These are phyloP conservation scores for Drosophila formosana DNA, from an alignment of 2,888 invertebrate species.

Conservation along the genomic window DNA sequence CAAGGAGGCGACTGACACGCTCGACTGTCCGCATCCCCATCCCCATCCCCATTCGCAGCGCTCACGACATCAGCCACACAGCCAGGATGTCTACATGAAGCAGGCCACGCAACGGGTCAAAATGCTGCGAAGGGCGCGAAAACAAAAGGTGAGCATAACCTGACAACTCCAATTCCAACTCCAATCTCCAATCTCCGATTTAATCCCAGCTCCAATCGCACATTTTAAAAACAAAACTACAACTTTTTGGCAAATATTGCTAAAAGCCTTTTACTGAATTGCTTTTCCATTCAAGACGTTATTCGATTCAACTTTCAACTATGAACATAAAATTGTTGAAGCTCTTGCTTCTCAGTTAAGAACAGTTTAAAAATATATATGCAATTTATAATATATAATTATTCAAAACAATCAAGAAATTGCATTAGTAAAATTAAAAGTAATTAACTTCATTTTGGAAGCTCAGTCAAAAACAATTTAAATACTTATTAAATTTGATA, in stretches of 20 bases:
- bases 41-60: conserved; percentile 22
- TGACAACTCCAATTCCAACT: background rate
- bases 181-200: background rate
- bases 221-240: conserved; percentile 14
- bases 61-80: conserved; percentile 45
- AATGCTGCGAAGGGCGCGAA: conserved; percentile 84
- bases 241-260: background rate
- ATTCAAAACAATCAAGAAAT: too few relatives aligned
- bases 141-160: conserved; percentile 83
- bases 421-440: too few relatives aligned
- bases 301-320: background rate
- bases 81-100: conserved; percentile 82
- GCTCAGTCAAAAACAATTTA: too few relatives aligned
- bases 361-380: too few relatives aligned
- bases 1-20: conserved; percentile 50
- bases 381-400: too few relatives aligned
- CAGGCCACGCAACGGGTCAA: conserved; percentile 84
- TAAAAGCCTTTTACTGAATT: background rate
- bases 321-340: background rate
- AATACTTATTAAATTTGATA: too few relatives aligned
- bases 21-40: conserved; percentile 51
- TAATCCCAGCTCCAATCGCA: background rate
- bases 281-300: background rate
- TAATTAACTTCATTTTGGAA: too few relatives aligned
- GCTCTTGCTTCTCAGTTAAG: too few relatives aligned